phyloP scores from a whole-genome alignment of 2,797 vertebrate species.

The Fundulus diaphanus region DNA sequence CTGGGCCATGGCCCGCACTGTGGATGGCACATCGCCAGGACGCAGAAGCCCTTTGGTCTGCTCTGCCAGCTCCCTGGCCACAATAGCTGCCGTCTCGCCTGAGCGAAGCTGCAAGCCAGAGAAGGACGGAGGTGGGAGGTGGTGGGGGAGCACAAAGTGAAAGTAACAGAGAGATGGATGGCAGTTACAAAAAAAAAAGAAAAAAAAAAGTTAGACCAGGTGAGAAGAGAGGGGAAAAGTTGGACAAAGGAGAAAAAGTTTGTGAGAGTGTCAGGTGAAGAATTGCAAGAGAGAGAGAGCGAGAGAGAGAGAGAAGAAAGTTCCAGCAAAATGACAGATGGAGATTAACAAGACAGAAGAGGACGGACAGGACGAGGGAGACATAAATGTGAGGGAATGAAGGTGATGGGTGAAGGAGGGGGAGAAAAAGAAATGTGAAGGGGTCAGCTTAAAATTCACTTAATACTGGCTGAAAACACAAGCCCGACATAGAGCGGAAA shows the following conservation, averaged over 20 bases:
- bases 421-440: slow-evolving; percentile 1
- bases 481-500: background rate
- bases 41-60: slow-evolving; percentile 92
- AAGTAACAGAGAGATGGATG: slow-evolving; percentile 38
- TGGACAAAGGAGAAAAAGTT: slow-evolving; percentile 40
- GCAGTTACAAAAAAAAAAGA: slow-evolving; percentile 10
- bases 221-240: slow-evolving; percentile 33
- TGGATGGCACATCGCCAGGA: slow-evolving; percentile 94
- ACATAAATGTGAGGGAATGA: slow-evolving; percentile 19
- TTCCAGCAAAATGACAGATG: slow-evolving; percentile 22
- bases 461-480: background rate
- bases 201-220: slow-evolving; percentile 23
- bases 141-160: slow-evolving; percentile 8
- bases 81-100: slow-evolving; percentile 96
- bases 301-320: background rate
- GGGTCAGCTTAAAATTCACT: slow-evolving; percentile 1
- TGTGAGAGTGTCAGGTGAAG: background rate
- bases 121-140: slow-evolving; percentile 6
- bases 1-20: slow-evolving; percentile 95
- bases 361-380: slow-evolving; percentile 19
- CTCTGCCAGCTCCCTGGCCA: slow-evolving; percentile 94
- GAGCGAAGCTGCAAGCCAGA: slow-evolving; percentile 86
- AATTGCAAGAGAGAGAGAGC: background rate
- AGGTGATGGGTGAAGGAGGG: slow-evolving; percentile 8
- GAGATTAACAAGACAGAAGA: slow-evolving; percentile 24